Evolutionary conservation across 2,888 invertebrate species (phyloP).

Genomic region (Cenopis cana): DNA sequence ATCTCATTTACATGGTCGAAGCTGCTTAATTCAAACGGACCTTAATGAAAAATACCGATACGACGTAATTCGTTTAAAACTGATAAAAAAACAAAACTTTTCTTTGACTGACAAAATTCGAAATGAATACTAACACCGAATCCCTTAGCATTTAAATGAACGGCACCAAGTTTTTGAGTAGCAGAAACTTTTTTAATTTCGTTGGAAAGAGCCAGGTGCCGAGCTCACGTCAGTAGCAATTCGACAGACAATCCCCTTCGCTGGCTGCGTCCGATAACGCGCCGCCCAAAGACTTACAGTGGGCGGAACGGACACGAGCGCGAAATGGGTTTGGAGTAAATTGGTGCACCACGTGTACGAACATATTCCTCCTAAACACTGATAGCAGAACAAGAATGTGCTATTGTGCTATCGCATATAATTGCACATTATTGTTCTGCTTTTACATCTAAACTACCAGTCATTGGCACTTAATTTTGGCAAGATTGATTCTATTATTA

Average conservation of each 20-base stretch:
- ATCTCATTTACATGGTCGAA: conserved; percentile 16
- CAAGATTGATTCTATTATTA: not conserved
- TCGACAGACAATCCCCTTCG: conserved; percentile 70
- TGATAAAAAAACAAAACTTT: conserved; percentile 66
- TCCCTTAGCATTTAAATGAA: conserved; percentile 81
- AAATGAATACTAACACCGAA: conserved; percentile 77
- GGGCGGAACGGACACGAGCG: not conserved
- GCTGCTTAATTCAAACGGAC: conserved; percentile 42
- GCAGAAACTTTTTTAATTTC: conserved; percentile 83
- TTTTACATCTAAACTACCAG: not conserved
- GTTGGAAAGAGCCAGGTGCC: conserved; percentile 79
- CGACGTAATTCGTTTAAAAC: conserved; percentile 54
- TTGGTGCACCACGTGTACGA: not conserved
- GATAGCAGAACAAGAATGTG: too few species aligned
- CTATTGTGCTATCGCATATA: too few species aligned
- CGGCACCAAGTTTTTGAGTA: conserved; percentile 70
- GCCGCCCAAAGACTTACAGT: conserved; percentile 36
- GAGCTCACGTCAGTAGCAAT: conserved; percentile 70
- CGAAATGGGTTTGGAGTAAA: not conserved
- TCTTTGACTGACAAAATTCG: conserved; percentile 76
- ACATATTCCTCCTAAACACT: not conserved
- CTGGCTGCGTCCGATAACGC: conserved; percentile 66
- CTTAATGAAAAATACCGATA: conserved; percentile 57
- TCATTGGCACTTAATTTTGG: not conserved
- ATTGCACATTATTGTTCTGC: too few species aligned